phyloP scores from a whole-genome alignment of 64 coral and sea anemone species.

The Montipora capricornis region DNA sequence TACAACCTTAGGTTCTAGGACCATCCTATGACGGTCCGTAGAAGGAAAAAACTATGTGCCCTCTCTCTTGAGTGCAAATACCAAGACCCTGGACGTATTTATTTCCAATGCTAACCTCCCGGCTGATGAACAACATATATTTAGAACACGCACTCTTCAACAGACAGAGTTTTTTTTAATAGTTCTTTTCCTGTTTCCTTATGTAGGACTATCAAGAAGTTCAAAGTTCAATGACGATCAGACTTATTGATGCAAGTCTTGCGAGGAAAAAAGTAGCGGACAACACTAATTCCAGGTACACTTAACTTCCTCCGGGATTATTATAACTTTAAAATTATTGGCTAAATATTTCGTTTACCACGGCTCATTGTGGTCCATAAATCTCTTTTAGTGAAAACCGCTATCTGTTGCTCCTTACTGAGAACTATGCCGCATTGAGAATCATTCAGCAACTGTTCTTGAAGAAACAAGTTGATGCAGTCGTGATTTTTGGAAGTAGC shows the following conservation, averaged over 20 bases:
- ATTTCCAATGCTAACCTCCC: no score
- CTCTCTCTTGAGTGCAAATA: no score
- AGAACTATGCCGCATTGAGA: constrained; percentile 79
- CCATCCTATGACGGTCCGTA: no score
- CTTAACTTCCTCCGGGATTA: background rate
- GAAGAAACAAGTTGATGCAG: constrained; percentile 64
- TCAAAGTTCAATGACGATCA: constrained; percentile 12
- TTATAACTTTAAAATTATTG: background rate
- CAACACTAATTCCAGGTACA: constrained; percentile 20
- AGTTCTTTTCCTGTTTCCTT: background rate
- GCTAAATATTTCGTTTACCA: no score
- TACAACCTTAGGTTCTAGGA: no score
- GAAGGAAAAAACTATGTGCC: no score
- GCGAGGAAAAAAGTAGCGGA: constrained; percentile 19
- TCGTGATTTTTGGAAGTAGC: constrained; percentile 90
- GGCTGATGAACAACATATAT: no score
- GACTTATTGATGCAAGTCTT: constrained; percentile 36
- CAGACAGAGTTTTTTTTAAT: background rate
- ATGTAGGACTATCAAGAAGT: background rate
- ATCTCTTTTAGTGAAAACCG: constrained; percentile 70
- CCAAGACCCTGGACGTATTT: no score
- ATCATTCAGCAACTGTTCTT: constrained; percentile 78
- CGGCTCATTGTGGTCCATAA: no score
- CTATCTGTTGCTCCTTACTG: constrained; percentile 80
- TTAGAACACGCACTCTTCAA: no score